Conservation (phyloP, 2,888 invertebrate genomes). For the Lepidocyrtoides sp. region DNA sequence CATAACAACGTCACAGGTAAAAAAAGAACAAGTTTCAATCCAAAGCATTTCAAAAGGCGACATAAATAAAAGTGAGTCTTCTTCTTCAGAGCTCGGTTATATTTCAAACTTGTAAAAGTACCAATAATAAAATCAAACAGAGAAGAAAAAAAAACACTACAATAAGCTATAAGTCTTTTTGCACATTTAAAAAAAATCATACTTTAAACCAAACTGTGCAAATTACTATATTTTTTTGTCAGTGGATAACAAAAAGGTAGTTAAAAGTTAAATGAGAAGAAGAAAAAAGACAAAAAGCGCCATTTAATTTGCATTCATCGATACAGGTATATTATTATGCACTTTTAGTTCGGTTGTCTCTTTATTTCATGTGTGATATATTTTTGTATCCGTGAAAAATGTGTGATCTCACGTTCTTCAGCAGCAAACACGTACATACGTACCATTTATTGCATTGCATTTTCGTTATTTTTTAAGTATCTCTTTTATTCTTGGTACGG, state of each 20-base stretch:
- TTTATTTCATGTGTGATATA: background rate
- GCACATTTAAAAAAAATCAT: background rate
- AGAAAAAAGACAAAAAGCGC: background rate
- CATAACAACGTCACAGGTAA: background rate
- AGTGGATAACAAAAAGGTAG: background rate
- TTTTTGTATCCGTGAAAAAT: slow-evolving; percentile 59
- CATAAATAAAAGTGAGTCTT: background rate
- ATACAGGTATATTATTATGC: too few relatives aligned
- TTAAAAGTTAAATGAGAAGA: background rate
- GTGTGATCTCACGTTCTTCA: slow-evolving; percentile 76
- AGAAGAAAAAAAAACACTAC: too few relatives aligned
- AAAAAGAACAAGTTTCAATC: background rate
- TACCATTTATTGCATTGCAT: background rate
- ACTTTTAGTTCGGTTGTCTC: too few relatives aligned
- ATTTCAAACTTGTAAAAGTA: background rate
- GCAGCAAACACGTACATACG: background rate
- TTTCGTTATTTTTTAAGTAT: background rate
- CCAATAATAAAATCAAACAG: background rate
- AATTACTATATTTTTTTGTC: background rate
- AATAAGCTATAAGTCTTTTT: background rate
- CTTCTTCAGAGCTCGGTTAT: too few relatives aligned
- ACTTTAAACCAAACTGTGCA: slow-evolving; percentile 6
- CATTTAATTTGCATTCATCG: background rate
- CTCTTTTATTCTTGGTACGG: slow-evolving; percentile 27
- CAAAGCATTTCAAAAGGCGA: background rate